Base-by-base conservation (phyloP, 1,140 invertebrate genomes). In the Holotrichia oblita region DNA sequence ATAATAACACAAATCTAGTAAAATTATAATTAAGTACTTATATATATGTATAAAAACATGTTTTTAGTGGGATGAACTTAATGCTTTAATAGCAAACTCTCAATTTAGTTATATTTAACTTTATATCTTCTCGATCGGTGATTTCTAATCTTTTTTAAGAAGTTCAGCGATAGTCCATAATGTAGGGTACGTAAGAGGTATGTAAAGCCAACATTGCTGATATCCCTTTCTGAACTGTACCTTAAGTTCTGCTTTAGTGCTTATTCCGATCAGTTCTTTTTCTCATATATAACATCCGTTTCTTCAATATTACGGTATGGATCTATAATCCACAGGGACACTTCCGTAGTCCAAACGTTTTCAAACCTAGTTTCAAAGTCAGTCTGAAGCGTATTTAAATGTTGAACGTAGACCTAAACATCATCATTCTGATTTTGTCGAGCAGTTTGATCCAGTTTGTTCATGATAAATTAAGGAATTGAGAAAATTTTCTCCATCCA, bases 261-360 rank as follows among this genome's bases (percentile, higher is more conserved):
- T n/a, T n/a, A n/a, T n/a, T n/a, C n/a, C n/a, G n/a, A n/a, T n/a
- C n/a, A n/a, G n/a, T n/a, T n/a, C n/a, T n/a, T n/a, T n/a, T n/a
- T n/a, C n/a, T n/a, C n/a, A n/a, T n/a, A n/a, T n/a, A n/a, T n/a
- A n/a, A n/a, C n/a, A n/a, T n/a, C n/a, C n/a, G n/a, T n/a, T n/a
- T n/a, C n/a, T n/a, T n/a, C n/a, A n/a, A n/a, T n/a, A n/a, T 41
- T 75, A 81, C 77, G 55, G 77, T 80, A 84, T 83, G 81, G 81
- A 77, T 81, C 81, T n/a, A 84, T 84, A 64, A 84, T 82, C 80
- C 81, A 85, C 69, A 17, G 79, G 80, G 79, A 81, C 80, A 84
- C 83, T 81, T 78, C 79, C 82, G 83, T 83, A 48, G 78, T 83
- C 82, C 81, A 78, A 81, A 85, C 77, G 82, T 84, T 82, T 48